phyloP scores from a whole-genome alignment of 1,140 invertebrate genomes.

The Caenorhabditis latens region DNA sequence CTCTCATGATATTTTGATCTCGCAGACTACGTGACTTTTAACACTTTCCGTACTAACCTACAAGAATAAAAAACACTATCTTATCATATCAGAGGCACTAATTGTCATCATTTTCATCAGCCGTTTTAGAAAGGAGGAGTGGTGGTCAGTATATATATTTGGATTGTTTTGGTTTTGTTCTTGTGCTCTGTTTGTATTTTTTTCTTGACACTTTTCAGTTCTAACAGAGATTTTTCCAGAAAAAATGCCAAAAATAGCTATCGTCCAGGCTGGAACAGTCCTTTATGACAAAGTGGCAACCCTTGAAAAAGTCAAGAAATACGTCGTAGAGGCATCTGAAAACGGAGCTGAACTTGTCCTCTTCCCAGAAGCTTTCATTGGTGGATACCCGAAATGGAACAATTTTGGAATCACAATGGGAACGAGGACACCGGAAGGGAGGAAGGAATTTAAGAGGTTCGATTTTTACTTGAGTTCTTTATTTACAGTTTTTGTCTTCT shows the following conservation, averaged over 20 bases:
- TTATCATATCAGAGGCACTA: constrained; percentile 12
- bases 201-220: too few species aligned
- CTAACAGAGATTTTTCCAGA: neutral
- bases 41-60: neutral
- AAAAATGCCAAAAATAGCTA: constrained; percentile 67
- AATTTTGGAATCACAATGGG: constrained; percentile 71
- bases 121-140: too few species aligned
- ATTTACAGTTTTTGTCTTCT: neutral
- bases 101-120: constrained; percentile 29
- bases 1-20: neutral
- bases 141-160: neutral
- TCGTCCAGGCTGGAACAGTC: constrained; percentile 71
- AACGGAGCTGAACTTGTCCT: constrained; percentile 70
- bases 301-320: constrained; percentile 67
- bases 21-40: constrained; percentile 5
- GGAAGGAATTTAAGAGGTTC: constrained; percentile 68
- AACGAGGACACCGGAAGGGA: constrained; percentile 68
- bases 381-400: constrained; percentile 73
- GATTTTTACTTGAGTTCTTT: neutral
- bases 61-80: neutral
- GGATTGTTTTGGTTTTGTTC: too few species aligned
- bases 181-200: too few species aligned
- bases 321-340: constrained; percentile 66
- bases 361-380: constrained; percentile 74
- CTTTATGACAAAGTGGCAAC: constrained; percentile 71